Evolutionary conservation across 2,888 invertebrate genomes (phyloP).

Genomic region (Labia minor): DNA sequence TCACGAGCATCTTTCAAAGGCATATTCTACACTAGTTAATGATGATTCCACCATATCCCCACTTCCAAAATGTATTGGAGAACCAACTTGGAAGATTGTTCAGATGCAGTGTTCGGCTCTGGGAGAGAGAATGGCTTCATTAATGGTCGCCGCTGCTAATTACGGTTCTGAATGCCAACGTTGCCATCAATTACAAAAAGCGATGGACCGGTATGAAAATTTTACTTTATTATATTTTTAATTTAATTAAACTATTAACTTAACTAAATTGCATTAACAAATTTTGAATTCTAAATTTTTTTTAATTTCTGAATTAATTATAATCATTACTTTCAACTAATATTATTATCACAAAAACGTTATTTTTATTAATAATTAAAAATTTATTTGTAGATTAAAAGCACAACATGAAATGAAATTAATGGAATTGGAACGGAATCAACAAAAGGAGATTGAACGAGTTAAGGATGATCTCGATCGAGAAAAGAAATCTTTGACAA

Average conservation of each 20-base stretch:
- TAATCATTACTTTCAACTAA: too few relatives aligned
- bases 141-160: neutral
- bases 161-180: slow-evolving; percentile 38
- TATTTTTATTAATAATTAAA: too few relatives aligned
- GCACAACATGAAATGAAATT: slow-evolving; percentile 14
- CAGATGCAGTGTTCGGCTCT: slow-evolving; percentile 48
- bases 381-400: neutral
- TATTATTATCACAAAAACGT: too few relatives aligned
- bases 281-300: slow-evolving; percentile 1
- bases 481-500: slow-evolving; percentile 19
- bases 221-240: slow-evolving; percentile 14
- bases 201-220: slow-evolving; percentile 40
- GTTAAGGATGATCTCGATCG: neutral
- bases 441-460: neutral
- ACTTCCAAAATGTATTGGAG: neutral
- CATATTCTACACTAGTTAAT: neutral
- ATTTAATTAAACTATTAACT: too few relatives aligned
- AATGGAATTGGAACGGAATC: slow-evolving; percentile 8
- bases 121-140: slow-evolving; percentile 40
- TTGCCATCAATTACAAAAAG: slow-evolving; percentile 40
- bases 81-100: slow-evolving; percentile 38
- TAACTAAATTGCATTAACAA: neutral
- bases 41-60: neutral
- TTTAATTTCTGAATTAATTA: too few relatives aligned
- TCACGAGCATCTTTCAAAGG: slow-evolving; percentile 2